Base-by-base conservation (phyloP, 1,140 invertebrate genomes). In the Aphelinus certus region DNA sequence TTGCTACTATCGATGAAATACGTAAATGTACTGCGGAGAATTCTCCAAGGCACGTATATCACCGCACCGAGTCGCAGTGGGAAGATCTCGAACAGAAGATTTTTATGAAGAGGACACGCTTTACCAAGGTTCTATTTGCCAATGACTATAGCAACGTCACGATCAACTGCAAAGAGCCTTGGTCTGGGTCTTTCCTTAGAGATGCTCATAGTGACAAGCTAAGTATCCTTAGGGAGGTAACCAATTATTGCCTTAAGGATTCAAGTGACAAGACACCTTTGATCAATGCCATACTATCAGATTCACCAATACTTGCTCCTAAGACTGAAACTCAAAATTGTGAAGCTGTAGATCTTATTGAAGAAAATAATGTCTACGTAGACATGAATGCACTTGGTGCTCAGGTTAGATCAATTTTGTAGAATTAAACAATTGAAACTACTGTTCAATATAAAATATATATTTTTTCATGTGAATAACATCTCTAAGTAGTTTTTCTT, bases 1-100 rank as follows among this genome's bases (percentile, higher is more conserved):
- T 92, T 2, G 91, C 89, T 3, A 92, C 91, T 2, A 92, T 92
- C 71, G 91, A 92, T 78, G 90, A 92, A 83, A 92, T 92, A n/a
- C 86, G 89, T 78, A 89, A 89, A 77, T 88, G 87, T 10, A 88
- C 89, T 2, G 86, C 87, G 2, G 89, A 89, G 42, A 90, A 90
- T 81, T 91, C 90, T 1, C 90, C 90, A 7, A 85, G 89, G 73
- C 89, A 90, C 77, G 83, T 91, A 65, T 91, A 91, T 80, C 89
- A 91, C 69, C 83, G 90, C 75, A 85, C 88, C 48, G 88, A 89
- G 61, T 84, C 87, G 73, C 81, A 88, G 57, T 91, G 89, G 88
- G 88, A 91, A 78, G 88, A 89, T 53, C 83, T 88, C 3, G 86
- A 89, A 68, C 85, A 84, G 60, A 84, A 86, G 72, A 79, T 85